phyloP scores from a whole-genome alignment of 92 coral and sea anemone species.

The Porites rus region DNA sequence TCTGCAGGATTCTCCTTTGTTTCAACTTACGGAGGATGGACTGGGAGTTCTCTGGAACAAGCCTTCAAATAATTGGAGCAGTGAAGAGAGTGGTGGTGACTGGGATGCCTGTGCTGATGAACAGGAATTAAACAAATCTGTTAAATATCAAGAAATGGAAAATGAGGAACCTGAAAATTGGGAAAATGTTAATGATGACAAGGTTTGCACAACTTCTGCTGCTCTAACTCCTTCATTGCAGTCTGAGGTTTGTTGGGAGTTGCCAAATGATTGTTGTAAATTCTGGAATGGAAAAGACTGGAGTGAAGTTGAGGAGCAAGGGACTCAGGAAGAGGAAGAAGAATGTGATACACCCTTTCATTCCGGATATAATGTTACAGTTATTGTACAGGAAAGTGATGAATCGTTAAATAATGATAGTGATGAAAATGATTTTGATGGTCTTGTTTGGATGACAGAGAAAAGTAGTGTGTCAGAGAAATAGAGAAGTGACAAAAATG shows the following conservation, averaged over 20 bases:
- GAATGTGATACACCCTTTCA: background rate
- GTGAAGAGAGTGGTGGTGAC: constrained; percentile 60
- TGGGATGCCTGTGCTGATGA: constrained; percentile 33
- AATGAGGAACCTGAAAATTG: constrained; percentile 11
- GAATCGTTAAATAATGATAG: constrained; percentile 32
- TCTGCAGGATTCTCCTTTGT: constrained; percentile 49
- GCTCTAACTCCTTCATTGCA: background rate
- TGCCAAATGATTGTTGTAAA: constrained; percentile 9
- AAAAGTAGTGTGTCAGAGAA: constrained; percentile 3
- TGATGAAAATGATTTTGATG: constrained; percentile 57
- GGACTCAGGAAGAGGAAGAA: constrained; percentile 12
- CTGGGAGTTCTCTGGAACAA: constrained; percentile 64
- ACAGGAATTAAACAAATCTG: background rate
- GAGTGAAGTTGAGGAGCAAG: constrained; percentile 42
- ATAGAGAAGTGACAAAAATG: background rate
- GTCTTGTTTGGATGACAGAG: constrained; percentile 60
- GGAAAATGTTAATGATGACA: constrained; percentile 1
- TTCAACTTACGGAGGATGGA: constrained; percentile 61
- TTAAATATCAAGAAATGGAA: background rate
- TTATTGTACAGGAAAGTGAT: constrained; percentile 31
- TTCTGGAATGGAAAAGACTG: constrained; percentile 61
- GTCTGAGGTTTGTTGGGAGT: constrained; percentile 62
- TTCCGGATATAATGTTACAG: constrained; percentile 9
- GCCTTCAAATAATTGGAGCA: constrained; percentile 62
- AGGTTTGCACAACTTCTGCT: background rate